Percentiles rank a stretch among this genome's conserved stretches.
phyloP scores from a whole-genome alignment of 2,113 vertebrate genomes.

The Artemisiospiza belli region DNA sequence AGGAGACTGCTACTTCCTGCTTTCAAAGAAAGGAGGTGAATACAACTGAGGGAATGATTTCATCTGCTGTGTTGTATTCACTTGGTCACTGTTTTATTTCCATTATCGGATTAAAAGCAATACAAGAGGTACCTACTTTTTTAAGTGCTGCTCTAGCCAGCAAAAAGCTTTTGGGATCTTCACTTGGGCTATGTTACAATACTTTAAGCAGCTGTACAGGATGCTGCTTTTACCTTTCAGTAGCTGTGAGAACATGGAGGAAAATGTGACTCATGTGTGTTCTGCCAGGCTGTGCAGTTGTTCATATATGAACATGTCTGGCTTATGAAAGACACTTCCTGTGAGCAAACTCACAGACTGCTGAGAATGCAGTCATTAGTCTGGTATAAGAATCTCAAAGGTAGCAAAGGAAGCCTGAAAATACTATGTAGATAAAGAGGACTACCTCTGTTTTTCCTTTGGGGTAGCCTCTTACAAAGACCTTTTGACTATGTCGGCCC shows the following conservation, averaged over 20 bases:
- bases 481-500: neutral
- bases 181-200: neutral
- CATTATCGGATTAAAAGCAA: neutral
- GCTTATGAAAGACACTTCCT: neutral
- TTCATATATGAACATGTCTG: neutral
- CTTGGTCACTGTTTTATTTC: neutral
- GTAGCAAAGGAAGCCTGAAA: neutral
- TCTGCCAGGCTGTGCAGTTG: neutral
- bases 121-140: neutral
- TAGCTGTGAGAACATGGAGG: neutral
- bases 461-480: neutral
- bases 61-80: neutral
- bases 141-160: neutral
- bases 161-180: neutral
- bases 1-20: neutral
- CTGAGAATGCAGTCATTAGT: neutral
- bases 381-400: neutral
- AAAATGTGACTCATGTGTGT: neutral
- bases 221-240: neutral
- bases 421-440: neutral
- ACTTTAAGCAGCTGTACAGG: neutral
- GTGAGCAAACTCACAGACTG: neutral
- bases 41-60: neutral
- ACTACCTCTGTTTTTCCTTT: neutral
- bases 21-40: neutral